A percentile compares a stretch with the other conserved stretches of the same genome.
Conservation (phyloP, 2,113 vertebrate genomes). For the Callithrix jacchus region DNA sequence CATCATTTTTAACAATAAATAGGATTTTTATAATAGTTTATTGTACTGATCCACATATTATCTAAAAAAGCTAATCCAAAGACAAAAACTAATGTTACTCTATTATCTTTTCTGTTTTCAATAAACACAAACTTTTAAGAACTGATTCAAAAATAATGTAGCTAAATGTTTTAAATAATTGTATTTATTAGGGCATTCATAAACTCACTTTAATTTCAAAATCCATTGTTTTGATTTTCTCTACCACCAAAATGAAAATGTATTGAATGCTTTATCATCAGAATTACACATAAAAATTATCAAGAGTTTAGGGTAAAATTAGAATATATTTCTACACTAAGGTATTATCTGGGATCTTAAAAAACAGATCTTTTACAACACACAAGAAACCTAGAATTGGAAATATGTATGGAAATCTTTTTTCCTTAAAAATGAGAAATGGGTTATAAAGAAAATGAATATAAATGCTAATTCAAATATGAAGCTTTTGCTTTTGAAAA, state of each 20-base stretch:
- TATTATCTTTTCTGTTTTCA: constrained; percentile 8
- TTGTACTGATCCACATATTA: neutral
- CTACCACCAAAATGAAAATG: neutral
- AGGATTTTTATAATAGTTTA: neutral
- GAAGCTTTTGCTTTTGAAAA: constrained; percentile 66
- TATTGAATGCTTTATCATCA: neutral
- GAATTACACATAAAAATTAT: neutral
- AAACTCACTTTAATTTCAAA: neutral
- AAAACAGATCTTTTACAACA: neutral
- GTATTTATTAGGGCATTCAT: neutral
- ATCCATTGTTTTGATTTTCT: constrained; percentile 19
- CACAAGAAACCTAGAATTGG: constrained; percentile 1
- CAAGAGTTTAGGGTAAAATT: neutral
- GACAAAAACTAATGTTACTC: neutral
- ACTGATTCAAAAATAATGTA: neutral
- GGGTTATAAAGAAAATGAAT: constrained; percentile 55
- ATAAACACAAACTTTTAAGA: constrained; percentile 13
- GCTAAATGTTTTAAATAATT: neutral
- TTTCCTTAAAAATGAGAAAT: neutral
- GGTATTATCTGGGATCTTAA: neutral
- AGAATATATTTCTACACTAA: neutral
- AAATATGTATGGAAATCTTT: constrained; percentile 27
- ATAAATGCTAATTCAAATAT: constrained; percentile 53
- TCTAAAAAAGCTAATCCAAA: constrained; percentile 3
- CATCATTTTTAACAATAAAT: constrained; percentile 30